Conservation (phyloP, 2,797 vertebrate species). For the Sebastiscus albofasciatus region DNA sequence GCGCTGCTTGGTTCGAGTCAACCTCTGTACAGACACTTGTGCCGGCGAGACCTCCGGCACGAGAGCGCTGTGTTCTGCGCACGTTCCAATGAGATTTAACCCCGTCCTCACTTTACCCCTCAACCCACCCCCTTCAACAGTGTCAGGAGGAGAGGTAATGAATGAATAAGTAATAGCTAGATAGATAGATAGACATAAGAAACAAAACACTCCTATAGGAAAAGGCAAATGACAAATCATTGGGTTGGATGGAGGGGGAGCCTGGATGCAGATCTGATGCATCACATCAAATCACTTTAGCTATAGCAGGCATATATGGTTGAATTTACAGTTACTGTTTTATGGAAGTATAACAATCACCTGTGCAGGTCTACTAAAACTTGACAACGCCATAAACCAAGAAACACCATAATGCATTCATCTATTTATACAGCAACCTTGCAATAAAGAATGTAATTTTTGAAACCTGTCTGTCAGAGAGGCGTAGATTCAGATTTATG, state of each 20-base stretch:
- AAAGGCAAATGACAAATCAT: background rate
- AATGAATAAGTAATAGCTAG: background rate
- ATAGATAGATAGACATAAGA: background rate
- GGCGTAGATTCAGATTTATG: background rate
- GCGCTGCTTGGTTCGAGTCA: constrained; percentile 55
- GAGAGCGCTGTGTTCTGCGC: constrained; percentile 51
- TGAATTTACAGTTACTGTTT: background rate
- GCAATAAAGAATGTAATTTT: background rate
- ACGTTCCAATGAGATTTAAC: constrained; percentile 57
- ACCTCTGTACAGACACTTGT: constrained; percentile 62
- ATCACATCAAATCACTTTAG: background rate
- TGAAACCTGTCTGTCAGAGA: background rate
- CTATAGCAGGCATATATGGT: background rate
- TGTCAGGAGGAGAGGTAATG: background rate
- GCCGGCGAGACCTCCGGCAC: constrained; percentile 59
- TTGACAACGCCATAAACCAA: background rate
- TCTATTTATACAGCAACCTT: background rate
- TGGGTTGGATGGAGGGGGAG: background rate
- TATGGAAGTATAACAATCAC: background rate
- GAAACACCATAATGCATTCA: background rate
- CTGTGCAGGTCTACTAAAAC: background rate
- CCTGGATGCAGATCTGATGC: background rate
- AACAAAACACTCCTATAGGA: too few relatives aligned
- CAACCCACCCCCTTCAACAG: background rate
- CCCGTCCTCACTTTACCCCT: constrained; percentile 42